phyloP scores from a whole-genome alignment of 1,140 invertebrate genomes.

The Oppia nitens region DNA sequence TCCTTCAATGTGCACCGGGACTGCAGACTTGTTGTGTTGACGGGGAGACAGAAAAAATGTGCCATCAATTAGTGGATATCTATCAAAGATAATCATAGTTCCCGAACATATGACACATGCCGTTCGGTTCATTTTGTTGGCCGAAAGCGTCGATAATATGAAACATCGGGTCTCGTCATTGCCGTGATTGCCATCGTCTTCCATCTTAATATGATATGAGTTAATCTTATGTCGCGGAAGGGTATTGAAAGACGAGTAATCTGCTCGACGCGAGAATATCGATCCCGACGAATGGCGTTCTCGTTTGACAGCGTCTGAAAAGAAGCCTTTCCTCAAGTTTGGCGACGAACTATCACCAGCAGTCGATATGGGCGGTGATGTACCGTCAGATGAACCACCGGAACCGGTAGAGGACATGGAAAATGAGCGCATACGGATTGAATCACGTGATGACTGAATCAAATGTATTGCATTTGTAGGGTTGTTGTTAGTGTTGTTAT shows the following conservation, averaged over 20 bases:
- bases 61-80: constrained; percentile 88
- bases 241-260: constrained; percentile 86
- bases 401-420: constrained; percentile 25
- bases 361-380: background rate
- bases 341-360: background rate
- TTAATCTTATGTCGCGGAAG: constrained; percentile 87
- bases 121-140: constrained; percentile 52
- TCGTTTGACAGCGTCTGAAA: background rate
- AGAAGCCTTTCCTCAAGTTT: background rate
- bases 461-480: constrained; percentile 1
- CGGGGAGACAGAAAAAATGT: constrained; percentile 89
- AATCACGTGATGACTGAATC: constrained; percentile 31
- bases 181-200: constrained; percentile 89
- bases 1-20: constrained; percentile 54
- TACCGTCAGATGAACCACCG: constrained; percentile 15
- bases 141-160: constrained; percentile 71
- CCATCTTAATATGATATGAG: constrained; percentile 97
- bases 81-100: constrained; percentile 78
- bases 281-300: constrained; percentile 19
- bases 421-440: constrained; percentile 20
- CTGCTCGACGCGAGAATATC: constrained; percentile 69
- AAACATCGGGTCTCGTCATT: constrained; percentile 91
- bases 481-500: background rate
- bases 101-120: constrained; percentile 74
- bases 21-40: constrained; percentile 62